Base-by-base conservation (phyloP, 64 coral and sea anemone genomes). In the Anthopleura sola region DNA sequence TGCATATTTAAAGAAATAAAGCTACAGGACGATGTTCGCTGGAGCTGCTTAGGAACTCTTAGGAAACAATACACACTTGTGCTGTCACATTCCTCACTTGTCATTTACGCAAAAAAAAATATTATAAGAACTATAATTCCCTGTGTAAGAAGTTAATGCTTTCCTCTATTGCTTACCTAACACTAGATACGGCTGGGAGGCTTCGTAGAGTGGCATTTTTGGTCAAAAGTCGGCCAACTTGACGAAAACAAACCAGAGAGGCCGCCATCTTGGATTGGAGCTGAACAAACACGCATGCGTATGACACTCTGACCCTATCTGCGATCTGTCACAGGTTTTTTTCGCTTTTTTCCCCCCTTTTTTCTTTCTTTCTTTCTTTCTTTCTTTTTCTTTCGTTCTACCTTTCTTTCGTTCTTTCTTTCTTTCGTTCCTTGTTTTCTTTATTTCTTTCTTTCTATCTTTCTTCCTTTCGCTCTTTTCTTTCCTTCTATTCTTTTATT, bases 161-260 rank as follows among this genome's bases (percentile, higher is more conserved):
- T 66, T 66, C 60, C 10, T 26, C 11, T n/a, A 64, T 6, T 10
- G 26, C 51, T 38, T 92, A 95, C 93, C 93, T 85, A 33, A 92
- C 55, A 86, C 79, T 80, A 49, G 93, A 92, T 29, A 95, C 47
- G 23, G 83, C 55, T 16, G 93, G 93, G 21, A 92, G 32, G 47
- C 86, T 53, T 66, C 75, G 37, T 58, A 87, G 20, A 81, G 84
- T 49, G 24, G 87, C 62, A 74, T 89, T 88, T 37, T 83, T 81
- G 66, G 87, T 80, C 57, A 91, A 89, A 92, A 89, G 93, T 50
- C 93, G 93, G 84, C 90, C 69, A 37, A 92, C 78, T 55, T 92
- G 90, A 75, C 93, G 83, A 79, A 86, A 84, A 87, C 90, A 36
- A 38, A 81, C 49, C 58, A 39, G 82, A 86, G 50, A 69, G 37